Conservation (phyloP, 1,140 invertebrate species). For the Dysdera silvatica region DNA sequence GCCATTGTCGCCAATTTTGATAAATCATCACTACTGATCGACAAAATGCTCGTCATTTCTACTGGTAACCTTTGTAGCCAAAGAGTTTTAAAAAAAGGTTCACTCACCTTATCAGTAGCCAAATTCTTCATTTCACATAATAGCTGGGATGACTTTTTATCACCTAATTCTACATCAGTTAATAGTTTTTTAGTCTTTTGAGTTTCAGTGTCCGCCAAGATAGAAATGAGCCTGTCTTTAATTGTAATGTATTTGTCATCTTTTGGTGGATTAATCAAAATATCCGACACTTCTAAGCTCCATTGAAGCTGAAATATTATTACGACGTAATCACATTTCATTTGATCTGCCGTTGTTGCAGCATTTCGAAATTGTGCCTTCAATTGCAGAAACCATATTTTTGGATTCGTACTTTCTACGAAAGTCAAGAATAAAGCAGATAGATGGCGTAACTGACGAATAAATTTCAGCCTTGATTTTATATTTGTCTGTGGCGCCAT, state of each 20-base stretch:
- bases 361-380: slow-evolving; percentile 16
- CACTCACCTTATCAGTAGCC: slow-evolving; percentile 1
- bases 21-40: not conserved
- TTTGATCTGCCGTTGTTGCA: slow-evolving; percentile 13
- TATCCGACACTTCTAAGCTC: slow-evolving; percentile 10
- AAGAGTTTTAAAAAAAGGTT: slow-evolving; percentile 19
- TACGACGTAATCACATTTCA: slow-evolving; percentile 19
- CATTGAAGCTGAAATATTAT: slow-evolving; percentile 8
- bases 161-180: slow-evolving; percentile 14
- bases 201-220: slow-evolving; percentile 1
- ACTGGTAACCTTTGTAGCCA: not conserved
- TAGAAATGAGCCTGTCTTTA: slow-evolving; percentile 14
- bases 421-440: no score
- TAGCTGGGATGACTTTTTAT: slow-evolving; percentile 14
- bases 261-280: slow-evolving; percentile 10
- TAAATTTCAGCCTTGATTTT: no score
- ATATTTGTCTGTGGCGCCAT: no score
- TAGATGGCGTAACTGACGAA: no score
- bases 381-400: slow-evolving; percentile 4
- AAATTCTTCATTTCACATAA: slow-evolving; percentile 22
- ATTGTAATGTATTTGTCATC: not conserved
- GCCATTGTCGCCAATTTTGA: slow-evolving; percentile 1
- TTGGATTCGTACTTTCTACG: no score
- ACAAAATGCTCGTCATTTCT: not conserved
- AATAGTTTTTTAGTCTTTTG: slow-evolving; percentile 9